Base-by-base conservation (phyloP, 2,888 invertebrate species). In the Agrypnus murinus region DNA sequence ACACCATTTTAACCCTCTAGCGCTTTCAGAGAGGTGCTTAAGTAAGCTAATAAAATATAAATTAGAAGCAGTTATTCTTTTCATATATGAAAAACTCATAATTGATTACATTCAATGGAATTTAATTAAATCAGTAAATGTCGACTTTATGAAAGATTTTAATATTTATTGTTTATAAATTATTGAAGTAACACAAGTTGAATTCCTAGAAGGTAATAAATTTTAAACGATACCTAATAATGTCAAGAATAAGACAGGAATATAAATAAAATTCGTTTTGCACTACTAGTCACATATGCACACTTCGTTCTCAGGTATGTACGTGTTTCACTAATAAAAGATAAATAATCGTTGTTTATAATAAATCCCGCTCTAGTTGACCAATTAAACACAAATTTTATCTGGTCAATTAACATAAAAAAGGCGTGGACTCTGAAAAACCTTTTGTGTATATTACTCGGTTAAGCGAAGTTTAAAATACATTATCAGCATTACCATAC, bases 401-500 rank as follows among this genome's bases (percentile, higher is more conserved):
- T 62, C 50, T 19, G 17, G 12, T 38, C 53, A 68, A 73, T 65
- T 66, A 74, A 77, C 77, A 77, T 60, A 74, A 76, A 76, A 77
- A 75, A 73, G 76, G 77, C 76, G 77, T 76, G 76, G 75, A 71
- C 55, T 64, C 48, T 57, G 40, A n/a, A 58, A 50, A 55, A 36
- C 36, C 66, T 63, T 65, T 63, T 70, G 72, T 65, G 70, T 74
- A 70, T 66, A 68, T 71, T 71, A 72, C 69, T 43, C 62, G 50
- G 38, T 50, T 65, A 71, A 69, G 64, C 59, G 62, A 63, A 65
- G 45, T 59, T 25, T 65, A 65, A 46, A 69, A 36, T n/a, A n/a
- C 69, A 72, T 66, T 66, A 43, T n/a, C 72, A 57, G 74, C 74
- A 78, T 80, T 79, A 78, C 78, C 80, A 79, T 80, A 80, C 77